Evolutionary conservation across 2,113 vertebrate species (phyloP).

Genomic region (Erythrocercus mccallii): DNA sequence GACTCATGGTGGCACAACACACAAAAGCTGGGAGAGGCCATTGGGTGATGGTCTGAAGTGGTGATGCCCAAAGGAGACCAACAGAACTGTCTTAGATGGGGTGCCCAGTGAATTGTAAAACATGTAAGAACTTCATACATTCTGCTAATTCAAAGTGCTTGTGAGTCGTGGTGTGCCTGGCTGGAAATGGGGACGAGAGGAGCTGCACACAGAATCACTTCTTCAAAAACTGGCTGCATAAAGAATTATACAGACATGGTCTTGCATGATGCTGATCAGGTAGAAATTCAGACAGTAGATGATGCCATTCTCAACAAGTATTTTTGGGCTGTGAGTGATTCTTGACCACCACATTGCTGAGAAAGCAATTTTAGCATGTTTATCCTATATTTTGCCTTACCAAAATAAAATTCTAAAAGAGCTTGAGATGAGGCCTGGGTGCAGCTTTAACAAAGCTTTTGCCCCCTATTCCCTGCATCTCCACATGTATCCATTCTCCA

Average conservation of each 20-base stretch:
- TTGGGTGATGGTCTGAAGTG: background rate
- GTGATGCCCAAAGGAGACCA: background rate
- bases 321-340: background rate
- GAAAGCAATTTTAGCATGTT: background rate
- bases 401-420: background rate
- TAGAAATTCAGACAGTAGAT: background rate
- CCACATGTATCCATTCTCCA: fast-evolving
- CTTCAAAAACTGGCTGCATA: background rate
- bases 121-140: background rate
- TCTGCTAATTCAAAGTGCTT: background rate
- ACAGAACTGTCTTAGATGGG: background rate
- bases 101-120: background rate
- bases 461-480: background rate
- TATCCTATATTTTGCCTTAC: background rate
- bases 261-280: background rate
- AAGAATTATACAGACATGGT: background rate
- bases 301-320: background rate
- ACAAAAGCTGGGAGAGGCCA: background rate
- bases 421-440: background rate
- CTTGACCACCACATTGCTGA: background rate
- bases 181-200: background rate
- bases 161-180: fast-evolving
- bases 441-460: background rate
- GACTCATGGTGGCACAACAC: background rate
- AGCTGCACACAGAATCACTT: background rate